These are phyloP conservation scores for Sorex araneus DNA, from an alignment of 2,113 vertebrate species.

Conservation along the genomic window DNA sequence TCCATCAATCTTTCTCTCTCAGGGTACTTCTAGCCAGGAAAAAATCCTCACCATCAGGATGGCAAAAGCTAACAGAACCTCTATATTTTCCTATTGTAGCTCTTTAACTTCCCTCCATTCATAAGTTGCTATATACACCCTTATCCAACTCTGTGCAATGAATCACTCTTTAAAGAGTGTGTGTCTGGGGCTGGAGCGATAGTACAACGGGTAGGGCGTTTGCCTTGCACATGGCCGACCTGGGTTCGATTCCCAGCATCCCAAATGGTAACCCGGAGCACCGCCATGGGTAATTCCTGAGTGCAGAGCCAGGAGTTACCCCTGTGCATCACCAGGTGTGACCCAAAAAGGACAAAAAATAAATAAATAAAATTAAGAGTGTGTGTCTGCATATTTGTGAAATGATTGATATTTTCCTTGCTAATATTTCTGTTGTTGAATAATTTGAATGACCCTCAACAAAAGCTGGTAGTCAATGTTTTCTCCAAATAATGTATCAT, in stretches of 20 bases:
- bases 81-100: neutral
- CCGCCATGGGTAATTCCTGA: too few species aligned
- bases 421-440: neutral
- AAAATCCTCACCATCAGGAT: neutral
- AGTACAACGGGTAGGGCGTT: too few species aligned
- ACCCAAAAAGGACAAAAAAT: too few species aligned
- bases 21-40: neutral
- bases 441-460: neutral
- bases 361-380: too few species aligned
- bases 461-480: neutral
- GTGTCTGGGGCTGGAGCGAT: too few species aligned
- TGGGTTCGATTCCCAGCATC: too few species aligned
- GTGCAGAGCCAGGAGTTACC: too few species aligned
- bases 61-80: neutral
- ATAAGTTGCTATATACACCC: neutral
- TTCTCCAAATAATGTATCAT: neutral
- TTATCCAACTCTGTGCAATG: neutral
- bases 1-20: neutral
- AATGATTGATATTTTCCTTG: neutral
- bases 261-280: too few species aligned
- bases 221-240: too few species aligned
- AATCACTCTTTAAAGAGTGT: neutral
- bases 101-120: neutral
- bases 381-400: neutral
- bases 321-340: too few species aligned